Conservation (phyloP, 2,888 invertebrate species). For the Orchesellides sinensis region DNA sequence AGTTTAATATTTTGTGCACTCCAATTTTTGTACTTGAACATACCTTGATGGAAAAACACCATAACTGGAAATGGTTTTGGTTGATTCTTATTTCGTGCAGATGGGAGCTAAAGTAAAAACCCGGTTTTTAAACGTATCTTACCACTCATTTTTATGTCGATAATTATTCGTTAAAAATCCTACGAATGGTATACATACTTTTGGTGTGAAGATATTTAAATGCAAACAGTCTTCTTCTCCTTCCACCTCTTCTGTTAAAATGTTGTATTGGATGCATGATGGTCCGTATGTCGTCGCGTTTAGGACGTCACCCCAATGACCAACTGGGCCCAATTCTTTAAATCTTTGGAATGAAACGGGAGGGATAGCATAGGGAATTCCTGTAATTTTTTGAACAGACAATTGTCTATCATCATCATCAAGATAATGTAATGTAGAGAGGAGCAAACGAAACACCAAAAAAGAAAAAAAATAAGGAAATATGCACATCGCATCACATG, state of each 20-base stretch:
- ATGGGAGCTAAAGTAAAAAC: slow-evolving; percentile 24
- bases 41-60: slow-evolving; percentile 72
- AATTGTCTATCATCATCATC: too few relatives aligned
- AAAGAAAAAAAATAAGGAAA: too few relatives aligned
- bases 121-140: too few relatives aligned
- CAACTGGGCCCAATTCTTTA: slow-evolving; percentile 59
- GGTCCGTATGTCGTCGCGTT: slow-evolving; percentile 68
- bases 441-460: too few relatives aligned
- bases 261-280: slow-evolving; percentile 72
- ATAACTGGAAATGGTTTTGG: slow-evolving; percentile 65
- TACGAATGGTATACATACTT: slow-evolving; percentile 55
- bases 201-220: slow-evolving; percentile 69
- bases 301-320: slow-evolving; percentile 66
- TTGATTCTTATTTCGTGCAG: slow-evolving; percentile 18
- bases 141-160: too few relatives aligned
- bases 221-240: slow-evolving; percentile 60
- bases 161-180: not conserved
- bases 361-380: slow-evolving; percentile 67
- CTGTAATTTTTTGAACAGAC: too few relatives aligned
- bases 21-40: too few relatives aligned
- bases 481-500: too few relatives aligned
- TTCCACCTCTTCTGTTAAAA: slow-evolving; percentile 55
- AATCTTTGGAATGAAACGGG: slow-evolving; percentile 59
- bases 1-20: too few relatives aligned
- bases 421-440: too few relatives aligned